Conservation (phyloP, 2,888 invertebrate species). For the Orthosia cruda region DNA sequence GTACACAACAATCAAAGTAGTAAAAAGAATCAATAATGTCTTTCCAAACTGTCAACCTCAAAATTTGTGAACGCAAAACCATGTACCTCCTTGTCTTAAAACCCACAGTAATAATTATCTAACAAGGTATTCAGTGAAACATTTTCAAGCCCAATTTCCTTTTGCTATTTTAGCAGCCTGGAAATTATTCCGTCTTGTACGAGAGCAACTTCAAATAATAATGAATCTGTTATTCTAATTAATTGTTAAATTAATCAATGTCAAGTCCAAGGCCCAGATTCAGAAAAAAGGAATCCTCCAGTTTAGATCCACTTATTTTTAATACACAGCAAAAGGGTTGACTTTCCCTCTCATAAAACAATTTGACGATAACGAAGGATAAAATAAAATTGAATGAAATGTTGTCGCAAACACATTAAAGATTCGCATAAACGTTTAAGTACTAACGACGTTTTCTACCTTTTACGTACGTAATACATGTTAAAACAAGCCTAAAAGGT, state of each 20-base stretch:
- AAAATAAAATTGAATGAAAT: constrained; percentile 51
- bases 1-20: too few relatives aligned
- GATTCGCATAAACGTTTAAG: constrained; percentile 61
- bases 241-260: constrained; percentile 46
- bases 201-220: constrained; percentile 26
- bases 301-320: constrained; percentile 9
- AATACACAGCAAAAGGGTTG: neutral
- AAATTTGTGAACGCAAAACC: neutral
- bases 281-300: constrained; percentile 24
- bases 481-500: constrained; percentile 70
- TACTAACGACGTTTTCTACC: constrained; percentile 65
- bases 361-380: constrained; percentile 25
- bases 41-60: neutral
- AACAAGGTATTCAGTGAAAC: neutral
- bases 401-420: constrained; percentile 49
- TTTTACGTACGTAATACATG: constrained; percentile 73
- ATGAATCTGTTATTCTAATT: constrained; percentile 31
- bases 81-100: neutral
- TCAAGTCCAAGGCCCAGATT: constrained; percentile 18
- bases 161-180: constrained; percentile 11
- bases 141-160: constrained; percentile 1
- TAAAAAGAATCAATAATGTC: neutral
- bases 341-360: constrained; percentile 32
- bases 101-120: neutral
- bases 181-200: constrained; percentile 13